phyloP scores from a whole-genome alignment of 2,797 vertebrate genomes.

The Pelochelys cantorii region DNA sequence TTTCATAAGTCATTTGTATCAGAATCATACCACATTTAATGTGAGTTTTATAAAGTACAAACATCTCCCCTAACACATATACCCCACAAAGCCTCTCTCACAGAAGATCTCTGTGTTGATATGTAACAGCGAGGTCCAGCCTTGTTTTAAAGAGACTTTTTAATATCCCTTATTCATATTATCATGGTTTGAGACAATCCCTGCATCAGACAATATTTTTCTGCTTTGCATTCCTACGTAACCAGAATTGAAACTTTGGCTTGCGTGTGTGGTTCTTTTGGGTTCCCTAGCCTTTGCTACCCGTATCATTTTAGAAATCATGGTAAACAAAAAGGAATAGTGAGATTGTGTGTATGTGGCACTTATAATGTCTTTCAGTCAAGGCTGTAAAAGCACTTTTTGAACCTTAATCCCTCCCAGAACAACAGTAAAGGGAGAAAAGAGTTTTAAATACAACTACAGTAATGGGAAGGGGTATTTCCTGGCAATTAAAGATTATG shows the following conservation, averaged over 20 bases:
- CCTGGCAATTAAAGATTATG: neutral
- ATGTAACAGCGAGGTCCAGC: fast-evolving
- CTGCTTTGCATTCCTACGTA: neutral
- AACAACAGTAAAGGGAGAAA: neutral
- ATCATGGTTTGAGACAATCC: fast-evolving
- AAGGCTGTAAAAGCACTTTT: neutral
- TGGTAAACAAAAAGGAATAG: neutral
- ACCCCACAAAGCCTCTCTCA: neutral
- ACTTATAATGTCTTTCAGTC: neutral
- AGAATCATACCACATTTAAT: neutral
- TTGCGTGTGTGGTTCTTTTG: neutral
- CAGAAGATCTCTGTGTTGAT: neutral
- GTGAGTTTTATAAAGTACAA: neutral
- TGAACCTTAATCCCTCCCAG: neutral
- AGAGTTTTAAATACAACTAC: neutral
- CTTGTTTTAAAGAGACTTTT: neutral
- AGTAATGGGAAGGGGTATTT: neutral
- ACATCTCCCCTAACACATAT: neutral
- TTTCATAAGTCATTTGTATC: neutral
- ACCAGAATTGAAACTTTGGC: fast-evolving
- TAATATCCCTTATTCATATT: fast-evolving
- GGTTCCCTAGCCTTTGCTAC: neutral
- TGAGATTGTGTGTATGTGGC: neutral
- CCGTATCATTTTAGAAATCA: neutral
- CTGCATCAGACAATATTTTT: fast-evolving